phyloP scores from a whole-genome alignment of 2,797 vertebrate species.

The Prionace glauca region DNA sequence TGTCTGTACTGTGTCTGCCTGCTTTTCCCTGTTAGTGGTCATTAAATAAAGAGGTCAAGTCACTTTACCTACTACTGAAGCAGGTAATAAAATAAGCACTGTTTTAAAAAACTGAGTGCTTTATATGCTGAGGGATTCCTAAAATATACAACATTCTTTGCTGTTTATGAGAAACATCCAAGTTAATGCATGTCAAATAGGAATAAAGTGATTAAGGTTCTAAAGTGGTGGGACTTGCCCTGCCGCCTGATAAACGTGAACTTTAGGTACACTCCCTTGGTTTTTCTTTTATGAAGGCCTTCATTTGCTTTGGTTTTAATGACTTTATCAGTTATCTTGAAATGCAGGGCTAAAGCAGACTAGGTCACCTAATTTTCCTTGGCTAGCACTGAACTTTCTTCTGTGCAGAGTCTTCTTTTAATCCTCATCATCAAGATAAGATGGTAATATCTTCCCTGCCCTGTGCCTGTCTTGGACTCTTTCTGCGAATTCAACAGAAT shows the following conservation, averaged over 20 bases:
- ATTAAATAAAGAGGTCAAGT: conserved; percentile 40
- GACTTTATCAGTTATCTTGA: conserved; percentile 39
- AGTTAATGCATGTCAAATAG: conserved; percentile 39
- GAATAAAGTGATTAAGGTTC: conserved; percentile 37
- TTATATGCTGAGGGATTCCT: conserved; percentile 38
- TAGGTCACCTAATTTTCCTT: conserved; percentile 35
- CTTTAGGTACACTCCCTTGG: conserved; percentile 35
- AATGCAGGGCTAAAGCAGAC: conserved; percentile 31
- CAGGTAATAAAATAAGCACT: conserved; percentile 40
- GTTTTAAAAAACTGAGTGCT: conserved; percentile 29
- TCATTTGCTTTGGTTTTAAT: conserved; percentile 38
- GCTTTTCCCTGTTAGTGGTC: conserved; percentile 44
- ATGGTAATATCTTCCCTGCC: not conserved
- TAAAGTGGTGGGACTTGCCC: conserved; percentile 37
- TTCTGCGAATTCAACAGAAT: conserved; percentile 15
- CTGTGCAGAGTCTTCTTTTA: conserved; percentile 37
- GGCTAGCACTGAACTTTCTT: conserved; percentile 32
- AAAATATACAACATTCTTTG: conserved; percentile 39
- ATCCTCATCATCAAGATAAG: conserved; percentile 36
- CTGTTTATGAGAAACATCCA: conserved; percentile 23
- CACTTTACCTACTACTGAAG: conserved; percentile 41
- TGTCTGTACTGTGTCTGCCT: conserved; percentile 43
- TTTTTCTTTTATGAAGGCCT: conserved; percentile 25
- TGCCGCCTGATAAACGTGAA: conserved; percentile 36
- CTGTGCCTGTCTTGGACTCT: not conserved